Evolutionary conservation across 1,140 invertebrate species (phyloP), one percentile per base, ranked within the genome.

Genomic region (Aphelinus certus): DNA sequence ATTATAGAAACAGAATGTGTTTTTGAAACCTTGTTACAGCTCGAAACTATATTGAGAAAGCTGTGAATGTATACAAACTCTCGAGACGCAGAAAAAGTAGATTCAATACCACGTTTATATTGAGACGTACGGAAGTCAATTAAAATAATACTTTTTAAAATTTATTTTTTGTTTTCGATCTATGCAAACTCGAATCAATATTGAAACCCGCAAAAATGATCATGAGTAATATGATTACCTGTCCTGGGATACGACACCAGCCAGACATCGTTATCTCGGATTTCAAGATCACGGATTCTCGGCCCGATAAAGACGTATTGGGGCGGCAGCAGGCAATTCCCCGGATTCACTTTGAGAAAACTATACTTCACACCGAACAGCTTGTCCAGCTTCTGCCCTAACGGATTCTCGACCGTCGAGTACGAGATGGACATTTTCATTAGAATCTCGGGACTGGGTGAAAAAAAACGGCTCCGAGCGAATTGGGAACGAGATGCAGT

Each of bases 191-290:
- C 0, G 0, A 53, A 9, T 53, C 9, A 53, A 53, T 9, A 53
- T 26, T 26, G 26, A 26, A 26, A 26, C 26, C 26, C 26, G 26
- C 26, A 26, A 26, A 26, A 26, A 26, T 26, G 26, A 26, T 26
- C 26, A 26, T 26, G 26, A 26, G 26, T 26, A 26, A 26, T 26
- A 26, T 26, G 26, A 26, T 88, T 85, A 93, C 94, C 93, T 76
- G 94, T 95, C 79, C 95, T 90, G 1, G 95, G 94, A 88, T 92
- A 95, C 6, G 94, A 95, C 43, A 94, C 89, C 81, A 96, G 86
- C 93, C 94, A 96, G 0, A 95, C 89, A 80, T 96, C 94, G 76
- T 92, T 92, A 2, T 92, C 86, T 53, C 91, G 87, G 1, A 95
- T 88, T 51, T 91, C 86, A 69, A 93, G 87, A 71, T 93, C 90